Base-by-base conservation (phyloP, 2,113 vertebrate species). In the Nyctereutes procyonoides region DNA sequence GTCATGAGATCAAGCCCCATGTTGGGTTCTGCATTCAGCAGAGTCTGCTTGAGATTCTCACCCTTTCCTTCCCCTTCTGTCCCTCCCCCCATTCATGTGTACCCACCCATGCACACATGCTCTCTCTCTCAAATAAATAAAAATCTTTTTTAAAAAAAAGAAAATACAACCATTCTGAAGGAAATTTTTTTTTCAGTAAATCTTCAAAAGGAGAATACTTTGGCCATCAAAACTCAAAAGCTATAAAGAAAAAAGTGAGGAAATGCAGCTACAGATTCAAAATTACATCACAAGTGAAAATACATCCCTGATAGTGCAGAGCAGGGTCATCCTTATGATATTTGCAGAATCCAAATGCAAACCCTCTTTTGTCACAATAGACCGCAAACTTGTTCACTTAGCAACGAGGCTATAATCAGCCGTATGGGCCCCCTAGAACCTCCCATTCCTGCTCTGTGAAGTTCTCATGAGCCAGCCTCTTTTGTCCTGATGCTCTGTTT, bases 81-180 rank as follows among this genome's bases (percentile, higher is more conserved):
- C 67, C 32, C 0, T 69, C 32, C n/a, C 32, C 17, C 17, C 16
- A 69, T 17, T 69, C 67, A 69, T 43, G 43, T 43, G 43, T 43
- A 43, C 43, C 43, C 43, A 43, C 43, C 43, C 8, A 0, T 69
- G 67, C 32, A 69, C 8, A 0, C n/a, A 3, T 9, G 9, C 8
- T 69, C 32, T 58, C 56, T 58, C 19, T 69, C 67, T 35, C 32
- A 69, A 69, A 69, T 69, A 35, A 43, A 43, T 43, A 56, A 69
- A 69, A 19, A 69, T 35, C 67, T 69, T 20, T n/a, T n/a, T n/a
- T n/a, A n/a, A 32, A 1, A 32, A 65, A 93, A 81, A 74, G 53
- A 85, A 87, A 88, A 30, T 51, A 30, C 79, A 96, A 88, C 8
- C 76, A 20, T 88, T 93, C 28, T 90, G n/a, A 90, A 19, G 14